Percentiles rank a stretch among this genome's conserved stretches.
phyloP scores from a whole-genome alignment of 2,797 vertebrate genomes.

The Epinephelus awoara region DNA sequence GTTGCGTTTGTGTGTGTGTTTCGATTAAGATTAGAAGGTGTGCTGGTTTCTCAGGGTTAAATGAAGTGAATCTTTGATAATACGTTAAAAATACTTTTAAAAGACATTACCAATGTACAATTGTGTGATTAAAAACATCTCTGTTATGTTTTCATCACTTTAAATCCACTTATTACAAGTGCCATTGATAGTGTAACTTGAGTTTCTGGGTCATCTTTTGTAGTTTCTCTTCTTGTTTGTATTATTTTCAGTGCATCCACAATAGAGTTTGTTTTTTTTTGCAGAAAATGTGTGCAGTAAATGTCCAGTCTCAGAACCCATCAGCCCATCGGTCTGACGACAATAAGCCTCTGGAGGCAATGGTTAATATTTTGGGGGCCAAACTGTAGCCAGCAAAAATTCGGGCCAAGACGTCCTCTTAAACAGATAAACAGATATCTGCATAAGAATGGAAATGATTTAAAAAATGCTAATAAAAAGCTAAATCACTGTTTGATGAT shows the following conservation, averaged over 20 bases:
- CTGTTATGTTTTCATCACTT: neutral
- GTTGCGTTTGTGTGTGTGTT: neutral
- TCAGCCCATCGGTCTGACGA: too few relatives aligned
- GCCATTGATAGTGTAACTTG: neutral
- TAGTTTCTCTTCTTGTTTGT: neutral
- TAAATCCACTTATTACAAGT: neutral
- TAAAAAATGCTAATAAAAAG: too few relatives aligned
- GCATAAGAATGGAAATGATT: too few relatives aligned
- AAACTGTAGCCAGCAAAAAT: too few relatives aligned
- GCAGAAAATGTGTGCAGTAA: neutral
- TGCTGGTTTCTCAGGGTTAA: conserved; percentile 28
- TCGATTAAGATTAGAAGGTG: conserved; percentile 18
- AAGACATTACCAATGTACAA: neutral
- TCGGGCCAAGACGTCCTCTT: too few relatives aligned
- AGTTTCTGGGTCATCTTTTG: conserved; percentile 28
- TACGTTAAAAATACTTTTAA: accelerated
- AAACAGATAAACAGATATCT: too few relatives aligned
- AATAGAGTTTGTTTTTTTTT: neutral
- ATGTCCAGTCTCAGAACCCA: neutral
- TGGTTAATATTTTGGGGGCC: too few relatives aligned
- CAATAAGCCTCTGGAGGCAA: too few relatives aligned
- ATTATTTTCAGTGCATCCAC: conserved; percentile 1
- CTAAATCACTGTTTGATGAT: too few relatives aligned
- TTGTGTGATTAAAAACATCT: neutral
- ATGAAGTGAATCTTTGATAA: conserved; percentile 15